Evolutionary conservation across 2,113 vertebrate species (phyloP).

Genomic region (Felis chaus): DNA sequence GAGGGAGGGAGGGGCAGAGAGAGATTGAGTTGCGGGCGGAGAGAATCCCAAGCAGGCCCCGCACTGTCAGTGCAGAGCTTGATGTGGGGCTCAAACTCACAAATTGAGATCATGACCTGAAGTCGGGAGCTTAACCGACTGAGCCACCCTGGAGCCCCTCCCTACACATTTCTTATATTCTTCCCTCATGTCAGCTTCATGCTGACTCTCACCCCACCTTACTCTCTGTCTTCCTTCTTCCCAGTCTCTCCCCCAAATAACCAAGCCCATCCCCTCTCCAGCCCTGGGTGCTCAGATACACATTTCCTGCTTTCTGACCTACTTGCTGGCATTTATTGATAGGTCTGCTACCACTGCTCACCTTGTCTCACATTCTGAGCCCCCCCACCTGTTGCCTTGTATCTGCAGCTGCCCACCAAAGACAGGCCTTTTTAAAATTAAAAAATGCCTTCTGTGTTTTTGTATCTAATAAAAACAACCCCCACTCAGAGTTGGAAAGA

Average conservation of each 20-base stretch:
- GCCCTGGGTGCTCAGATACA: background rate
- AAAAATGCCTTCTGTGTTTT: background rate
- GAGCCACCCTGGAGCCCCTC: background rate
- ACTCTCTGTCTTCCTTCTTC: background rate
- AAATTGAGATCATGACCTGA: background rate
- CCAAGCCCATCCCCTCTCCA: background rate
- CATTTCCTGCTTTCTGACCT: fast-evolving
- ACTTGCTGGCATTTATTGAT: fast-evolving
- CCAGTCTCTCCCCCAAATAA: background rate
- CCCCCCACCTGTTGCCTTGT: background rate
- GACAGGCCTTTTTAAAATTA: background rate
- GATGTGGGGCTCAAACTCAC: background rate
- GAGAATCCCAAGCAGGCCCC: background rate
- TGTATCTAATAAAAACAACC: background rate
- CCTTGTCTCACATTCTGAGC: background rate
- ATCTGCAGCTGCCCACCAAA: background rate
- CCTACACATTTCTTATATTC: background rate
- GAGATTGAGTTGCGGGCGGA: background rate
- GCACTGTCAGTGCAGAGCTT: background rate
- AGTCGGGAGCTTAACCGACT: background rate
- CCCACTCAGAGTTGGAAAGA: background rate
- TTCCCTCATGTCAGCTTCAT: background rate
- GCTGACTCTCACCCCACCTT: background rate
- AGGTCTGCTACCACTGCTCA: fast-evolving
- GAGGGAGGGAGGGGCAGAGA: too few species aligned